Evolutionary conservation across 2,113 vertebrate species (phyloP), one percentile per base, ranked within the genome.

Genomic region (Cheilinus undulatus): DNA sequence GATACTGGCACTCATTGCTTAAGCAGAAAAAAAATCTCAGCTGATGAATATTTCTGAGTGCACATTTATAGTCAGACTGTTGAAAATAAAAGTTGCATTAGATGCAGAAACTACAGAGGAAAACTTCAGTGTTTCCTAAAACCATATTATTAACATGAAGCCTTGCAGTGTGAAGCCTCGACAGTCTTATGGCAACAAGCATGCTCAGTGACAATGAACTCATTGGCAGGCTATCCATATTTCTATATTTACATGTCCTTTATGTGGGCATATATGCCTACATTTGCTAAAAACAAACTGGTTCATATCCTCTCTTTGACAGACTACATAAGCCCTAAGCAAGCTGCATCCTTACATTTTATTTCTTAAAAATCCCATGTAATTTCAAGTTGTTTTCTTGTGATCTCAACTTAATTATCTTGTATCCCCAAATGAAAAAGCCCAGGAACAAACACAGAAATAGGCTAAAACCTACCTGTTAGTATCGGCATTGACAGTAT

Each of bases 191-290:
- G 61, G 27, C 50, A 28, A 66, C 12, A 67, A 58, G 58, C 12
- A 59, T 26, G 17, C 32, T 56, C 22, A 52, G 22, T 4, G 17
- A 48, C 7, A 5, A 15, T 50, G 3, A 56, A 57, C 12, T 17
- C 24, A n/a, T 22, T 65, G 1, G 32, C 14, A n/a, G 27, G 49
- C 19, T 17, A n/a, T 46, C 17, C 65, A 40, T 15, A 10, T 10
- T 7, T 34, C 32, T 66, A 15, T 58, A 72, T 76, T 61, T 69
- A 83, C 73, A 69, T 49, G 14, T 15, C 48, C 19, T 32, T 34
- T 1, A 42, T 5, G 12, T 51, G 26, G 45, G 11, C 19, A 51
- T 27, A 68, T 23, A 26, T 20, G 0, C 10, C 26, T 22, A 23
- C 34, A 12, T 7, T 19, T 4, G 23, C 46, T 19, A 38, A 10